Base-by-base conservation (phyloP, 1,140 invertebrate species). In the Rhynchophorus ferrugineus region DNA sequence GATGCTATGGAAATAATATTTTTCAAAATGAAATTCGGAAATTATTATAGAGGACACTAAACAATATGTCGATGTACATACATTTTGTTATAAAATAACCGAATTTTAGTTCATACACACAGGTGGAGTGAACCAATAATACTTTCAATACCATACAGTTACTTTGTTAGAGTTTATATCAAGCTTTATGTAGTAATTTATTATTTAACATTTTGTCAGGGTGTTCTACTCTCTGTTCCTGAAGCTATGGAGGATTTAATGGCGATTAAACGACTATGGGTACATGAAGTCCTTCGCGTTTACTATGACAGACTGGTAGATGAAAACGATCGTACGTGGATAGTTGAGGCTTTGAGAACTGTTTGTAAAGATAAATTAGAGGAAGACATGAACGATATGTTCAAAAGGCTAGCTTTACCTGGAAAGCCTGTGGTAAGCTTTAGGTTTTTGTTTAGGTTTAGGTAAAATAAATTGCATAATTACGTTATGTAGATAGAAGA, bases 281-380 rank as follows among this genome's bases (percentile, higher is more conserved):
- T 95, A 7, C 93, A 98, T 67, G 94, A 98, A 74, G 84, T 92
- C 44, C 73, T 94, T 49, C 78, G 95, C 19, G 93, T 98, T 2
- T 98, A 93, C 71, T 89, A 91, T 47, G 95, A 98, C 74, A 82
- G 94, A 54, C 73, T 97, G 17, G 82, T 93, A 1, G 91, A 95
- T 61, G 81, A 87, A 24, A 49, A 57, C 0, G 93, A 97, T 67
- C 72, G 85, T n/a, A 73, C 74, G 44, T 95, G 92, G 91, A 73
- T 97, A 13, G 82, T 92, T 51, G 57, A 66, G 1, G 79, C 82
- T 44, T 67, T 87, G 7, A 75, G 80, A 52, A 67, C 69, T 11
- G 76, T 83, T 17, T 75, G 83, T 29, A 64, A 69, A 3, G 59
- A 70, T 0, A 68, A 74, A 59, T 73, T 86, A 58, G 57, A 71